Conservation (phyloP, 1,140 invertebrate species). For the Tetraneura akinire region DNA sequence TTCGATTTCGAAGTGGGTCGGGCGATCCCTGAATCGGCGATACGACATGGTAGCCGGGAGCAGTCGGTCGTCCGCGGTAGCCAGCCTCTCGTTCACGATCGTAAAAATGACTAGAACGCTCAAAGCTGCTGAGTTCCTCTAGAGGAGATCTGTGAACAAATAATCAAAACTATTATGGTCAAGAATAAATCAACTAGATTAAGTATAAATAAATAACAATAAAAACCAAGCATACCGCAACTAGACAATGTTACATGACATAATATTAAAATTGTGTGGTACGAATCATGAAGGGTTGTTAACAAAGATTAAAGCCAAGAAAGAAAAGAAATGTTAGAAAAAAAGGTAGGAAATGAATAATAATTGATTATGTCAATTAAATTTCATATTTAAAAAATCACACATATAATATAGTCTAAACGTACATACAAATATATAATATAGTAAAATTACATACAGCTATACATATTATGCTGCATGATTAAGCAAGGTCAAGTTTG, state of each 20-base stretch:
- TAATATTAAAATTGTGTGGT: too few species aligned
- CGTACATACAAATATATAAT: background rate
- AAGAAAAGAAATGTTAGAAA: too few species aligned
- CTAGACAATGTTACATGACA: too few species aligned
- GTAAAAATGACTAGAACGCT: conserved; percentile 62
- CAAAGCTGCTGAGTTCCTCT: conserved; percentile 59
- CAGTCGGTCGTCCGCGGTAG: conserved; percentile 56
- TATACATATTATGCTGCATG: background rate
- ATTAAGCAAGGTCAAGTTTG: conserved; percentile 11
- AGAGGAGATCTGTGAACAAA: conserved; percentile 56
- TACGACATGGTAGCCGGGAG: conserved; percentile 58
- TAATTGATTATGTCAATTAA: too few species aligned
- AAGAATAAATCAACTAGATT: background rate
- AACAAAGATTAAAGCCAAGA: too few species aligned
- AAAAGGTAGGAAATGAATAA: too few species aligned
- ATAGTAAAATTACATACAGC: background rate
- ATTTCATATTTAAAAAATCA: too few species aligned
- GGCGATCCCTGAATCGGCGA: conserved; percentile 56
- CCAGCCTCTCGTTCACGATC: conserved; percentile 57
- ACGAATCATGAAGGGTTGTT: too few species aligned
- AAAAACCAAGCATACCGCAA: too few species aligned
- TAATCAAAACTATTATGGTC: background rate
- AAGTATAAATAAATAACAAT: too few species aligned
- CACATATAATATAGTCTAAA: background rate
- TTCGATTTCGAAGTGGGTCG: conserved; percentile 57